Base-by-base conservation (phyloP, 2,797 vertebrate species). In the Scarus forsteni region DNA sequence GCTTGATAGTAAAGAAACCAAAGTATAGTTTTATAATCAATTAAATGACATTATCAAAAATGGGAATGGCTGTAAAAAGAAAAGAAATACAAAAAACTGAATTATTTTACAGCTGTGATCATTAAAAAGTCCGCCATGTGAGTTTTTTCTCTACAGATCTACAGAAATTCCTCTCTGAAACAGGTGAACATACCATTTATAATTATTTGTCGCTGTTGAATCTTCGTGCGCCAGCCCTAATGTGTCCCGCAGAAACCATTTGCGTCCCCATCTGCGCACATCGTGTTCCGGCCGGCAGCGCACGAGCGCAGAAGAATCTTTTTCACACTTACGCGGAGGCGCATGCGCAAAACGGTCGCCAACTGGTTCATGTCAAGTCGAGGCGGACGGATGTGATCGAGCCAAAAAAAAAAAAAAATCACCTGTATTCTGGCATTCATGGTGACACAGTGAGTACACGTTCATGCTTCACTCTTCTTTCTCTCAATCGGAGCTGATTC, bases 351-450 rank as follows among this genome's bases (percentile, higher is more conserved):
- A 63, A 59, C 75, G 77, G 80, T 69, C 44, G 68, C 85, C 84
- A 55, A 90, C 88, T 85, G 86, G 85, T 77, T 81, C 68, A 79
- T 88, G 85, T 91, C 81, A 82, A 88, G 70, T 77, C 83, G 85
- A 87, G 79, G 85, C 88, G 83, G 85, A 90, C 87, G 89, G 90
- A 91, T 91, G 89, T 83, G 92, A 87, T 80, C 88, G 75, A 89
- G 83, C 70, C 85, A 56, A 73, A 82, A 39, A 27, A 82, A 84
- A 56, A 73, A 82, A 39, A 27, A 82, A 84, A 89, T 86, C 91
- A 89, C 90, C 90, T 91, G 89, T 83, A 92, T 85, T 85, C 82
- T 89, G 91, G 91, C 91, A 92, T 92, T 90, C 89, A 94, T 93
- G 92, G 92, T 93, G 90, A 93, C 91, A 92, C 89, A 91, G 93